These are phyloP conservation scores for Chrysomallon squamiferum DNA, from an alignment of 1,140 invertebrate genomes.

Conservation along the genomic window DNA sequence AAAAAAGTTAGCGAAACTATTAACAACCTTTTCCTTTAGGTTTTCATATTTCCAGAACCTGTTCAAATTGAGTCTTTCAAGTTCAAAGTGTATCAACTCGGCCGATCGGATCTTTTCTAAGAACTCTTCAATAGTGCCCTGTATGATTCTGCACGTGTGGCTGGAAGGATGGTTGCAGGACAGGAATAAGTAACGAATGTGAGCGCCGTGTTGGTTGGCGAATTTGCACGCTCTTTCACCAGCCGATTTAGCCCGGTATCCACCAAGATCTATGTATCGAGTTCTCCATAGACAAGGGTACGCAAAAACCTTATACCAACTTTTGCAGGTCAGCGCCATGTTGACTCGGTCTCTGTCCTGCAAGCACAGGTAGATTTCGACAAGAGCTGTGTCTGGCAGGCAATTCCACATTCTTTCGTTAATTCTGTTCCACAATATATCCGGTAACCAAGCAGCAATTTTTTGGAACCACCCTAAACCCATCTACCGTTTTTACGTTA, in stretches of 20 bases:
- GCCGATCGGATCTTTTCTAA: constrained; percentile 15
- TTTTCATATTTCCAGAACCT: constrained; percentile 27
- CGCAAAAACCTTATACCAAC: constrained; percentile 15
- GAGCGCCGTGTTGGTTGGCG: constrained; percentile 9
- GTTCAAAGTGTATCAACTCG: constrained; percentile 16
- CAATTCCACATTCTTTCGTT: constrained; percentile 7
- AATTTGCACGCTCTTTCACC: constrained; percentile 19
- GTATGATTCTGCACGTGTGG: constrained; percentile 22
- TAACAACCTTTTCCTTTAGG: constrained; percentile 18
- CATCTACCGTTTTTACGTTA: no score
- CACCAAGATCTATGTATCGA: constrained; percentile 19
- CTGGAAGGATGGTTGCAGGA: constrained; percentile 23
- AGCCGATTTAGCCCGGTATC: constrained; percentile 12
- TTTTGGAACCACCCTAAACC: no score
- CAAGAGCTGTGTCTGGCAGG: constrained; percentile 21
- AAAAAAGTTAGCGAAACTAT: constrained; percentile 21
- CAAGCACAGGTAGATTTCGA: constrained; percentile 19
- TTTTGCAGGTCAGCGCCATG: constrained; percentile 18
- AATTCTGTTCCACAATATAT: no score
- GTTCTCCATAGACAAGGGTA: constrained; percentile 21
- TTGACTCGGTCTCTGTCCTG: constrained; percentile 16
- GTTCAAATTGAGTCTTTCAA: constrained; percentile 22
- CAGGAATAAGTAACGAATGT: constrained; percentile 17
- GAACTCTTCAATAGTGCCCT: constrained; percentile 22
- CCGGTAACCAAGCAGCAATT: no score